Evolutionary conservation across 2,797 vertebrate genomes (phyloP), one percentile per base, ranked within the genome.

Genomic region (Acanthurus tractus): DNA sequence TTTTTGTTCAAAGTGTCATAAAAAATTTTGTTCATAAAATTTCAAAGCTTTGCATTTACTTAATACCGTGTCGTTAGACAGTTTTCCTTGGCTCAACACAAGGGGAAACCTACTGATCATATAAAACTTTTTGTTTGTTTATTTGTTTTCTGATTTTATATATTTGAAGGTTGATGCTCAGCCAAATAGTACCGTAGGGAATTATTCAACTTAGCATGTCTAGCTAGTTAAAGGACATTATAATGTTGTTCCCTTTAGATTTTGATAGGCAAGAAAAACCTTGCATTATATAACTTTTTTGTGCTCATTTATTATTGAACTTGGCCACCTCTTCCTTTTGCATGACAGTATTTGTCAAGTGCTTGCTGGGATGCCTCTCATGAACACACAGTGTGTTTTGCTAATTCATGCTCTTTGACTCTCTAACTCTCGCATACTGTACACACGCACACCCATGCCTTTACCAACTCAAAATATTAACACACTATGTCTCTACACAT

Each of bases 301-400:
- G 0, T 49, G 17, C 13, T 79, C 12, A 56, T 61, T 55, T 44
- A 57, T 20, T 54, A 18, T 42, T 65, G 34, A 45, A 36, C 15
- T 22, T 42, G 3, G 12, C 54, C n/a, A 69, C 50, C 11, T 66
- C n/a, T 34, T 34, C 29, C 29, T 34, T 3, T 25, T 70, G 20
- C 63, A 66, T 67, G 59, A 78, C 52, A 63, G 6, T 65, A 56
- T 52, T 55, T 81, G 70, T 90, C 81, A 81, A 83, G 55, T 89
- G 89, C 74, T 92, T 92, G 89, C 78, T 93, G 91, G 91, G 91
- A 93, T 93, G 86, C 76, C 62, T 83, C 45, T 86, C 86, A 88
- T 81, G 18, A 79, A 75, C 77, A 86, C 57, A 80, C 38, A 69
- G 64, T 86, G 75, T 89, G 6, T 29, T 83, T 82, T 62, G 82